Conservation (phyloP, 2,113 vertebrate species). For the Anser cygnoides region DNA sequence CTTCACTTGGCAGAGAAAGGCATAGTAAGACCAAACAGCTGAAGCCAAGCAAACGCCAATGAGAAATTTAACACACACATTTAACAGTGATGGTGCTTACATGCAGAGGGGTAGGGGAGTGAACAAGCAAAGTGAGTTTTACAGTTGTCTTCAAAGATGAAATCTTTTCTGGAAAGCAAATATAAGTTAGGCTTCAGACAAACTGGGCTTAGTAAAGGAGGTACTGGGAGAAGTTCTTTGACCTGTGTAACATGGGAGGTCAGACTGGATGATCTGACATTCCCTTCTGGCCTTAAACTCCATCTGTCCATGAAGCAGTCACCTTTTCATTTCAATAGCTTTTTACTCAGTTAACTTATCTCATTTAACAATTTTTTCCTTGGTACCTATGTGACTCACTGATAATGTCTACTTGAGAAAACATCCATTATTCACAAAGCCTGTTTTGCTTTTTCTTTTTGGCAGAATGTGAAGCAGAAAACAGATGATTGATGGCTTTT, state of each 20-base stretch:
- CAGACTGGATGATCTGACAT: not conserved
- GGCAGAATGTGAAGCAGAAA: conserved; percentile 47
- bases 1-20: not conserved
- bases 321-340: conserved; percentile 59
- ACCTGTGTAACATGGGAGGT: not conserved
- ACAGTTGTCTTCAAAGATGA: not conserved
- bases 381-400: not conserved
- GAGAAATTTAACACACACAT: not conserved
- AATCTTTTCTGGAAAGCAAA: not conserved
- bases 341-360: conserved; percentile 57
- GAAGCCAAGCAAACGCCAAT: not conserved
- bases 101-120: not conserved
- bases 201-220: not conserved
- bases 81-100: not conserved
- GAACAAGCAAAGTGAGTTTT: not conserved
- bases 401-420: conserved; percentile 52
- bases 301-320: not conserved
- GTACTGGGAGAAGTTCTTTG: not conserved
- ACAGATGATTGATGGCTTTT: conserved; percentile 59
- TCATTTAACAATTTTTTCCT: conserved; percentile 66
- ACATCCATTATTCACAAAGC: conserved; percentile 45
- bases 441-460: conserved; percentile 32
- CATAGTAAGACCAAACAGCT: not conserved
- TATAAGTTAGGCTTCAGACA: not conserved
- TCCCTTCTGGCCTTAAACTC: not conserved